phyloP scores from a whole-genome alignment of 37 sponge, comb jelly and placozoan genomes.

The Ephydatia muelleri region DNA sequence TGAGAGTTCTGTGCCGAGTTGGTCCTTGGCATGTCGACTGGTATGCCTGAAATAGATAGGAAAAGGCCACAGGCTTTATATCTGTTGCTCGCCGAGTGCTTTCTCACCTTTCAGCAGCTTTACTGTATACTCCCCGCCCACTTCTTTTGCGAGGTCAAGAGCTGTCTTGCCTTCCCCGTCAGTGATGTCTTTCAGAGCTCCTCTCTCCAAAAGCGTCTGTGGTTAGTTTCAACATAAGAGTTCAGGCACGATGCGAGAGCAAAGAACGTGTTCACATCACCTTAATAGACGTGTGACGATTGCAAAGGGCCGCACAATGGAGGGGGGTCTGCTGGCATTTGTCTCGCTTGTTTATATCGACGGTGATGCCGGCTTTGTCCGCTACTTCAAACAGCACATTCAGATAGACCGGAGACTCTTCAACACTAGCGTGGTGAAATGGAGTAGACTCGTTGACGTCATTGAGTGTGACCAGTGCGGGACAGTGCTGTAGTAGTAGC shows the following conservation, averaged over 20 bases:
- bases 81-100: not conserved
- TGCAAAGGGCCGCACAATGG: constrained; percentile 41
- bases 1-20: not conserved
- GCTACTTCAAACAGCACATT: constrained; percentile 10
- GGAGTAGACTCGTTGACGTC: constrained; percentile 37
- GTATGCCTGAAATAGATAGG: not conserved
- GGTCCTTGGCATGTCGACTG: not conserved
- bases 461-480: constrained; percentile 8
- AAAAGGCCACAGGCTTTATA: not conserved
- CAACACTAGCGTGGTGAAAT: constrained; percentile 48
- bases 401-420: constrained; percentile 6
- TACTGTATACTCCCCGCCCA: constrained; percentile 4
- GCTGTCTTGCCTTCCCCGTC: constrained; percentile 53
- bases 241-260: not conserved
- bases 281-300: not conserved
- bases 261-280: not conserved
- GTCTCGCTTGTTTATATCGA: constrained; percentile 2
- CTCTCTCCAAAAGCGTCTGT: constrained; percentile 6
- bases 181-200: constrained; percentile 8
- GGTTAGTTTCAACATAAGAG: not conserved
- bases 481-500: constrained; percentile 17
- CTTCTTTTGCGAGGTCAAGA: constrained; percentile 26
- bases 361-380: not conserved
- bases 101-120: constrained; percentile 1
- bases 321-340: constrained; percentile 28